Percentiles rank a stretch among this genome's conserved stretches.
Conservation (phyloP, 2,113 vertebrate genomes). For the Python bivittatus region DNA sequence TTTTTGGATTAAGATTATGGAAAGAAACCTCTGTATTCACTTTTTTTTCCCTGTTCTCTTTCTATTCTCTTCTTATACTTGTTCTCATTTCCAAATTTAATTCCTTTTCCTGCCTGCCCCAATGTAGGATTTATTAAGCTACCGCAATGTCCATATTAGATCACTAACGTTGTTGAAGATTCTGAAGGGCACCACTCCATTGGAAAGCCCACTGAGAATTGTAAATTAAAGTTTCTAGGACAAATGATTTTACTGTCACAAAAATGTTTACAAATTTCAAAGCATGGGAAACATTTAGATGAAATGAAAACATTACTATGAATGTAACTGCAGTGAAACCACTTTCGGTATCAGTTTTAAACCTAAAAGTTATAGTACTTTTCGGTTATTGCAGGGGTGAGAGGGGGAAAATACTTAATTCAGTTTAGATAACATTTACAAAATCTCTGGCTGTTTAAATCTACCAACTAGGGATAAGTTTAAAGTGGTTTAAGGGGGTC, state of each 20-base stretch:
- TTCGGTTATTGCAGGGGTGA: not conserved
- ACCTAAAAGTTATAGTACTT: not conserved
- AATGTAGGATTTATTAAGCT: not conserved
- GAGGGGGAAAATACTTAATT: not conserved
- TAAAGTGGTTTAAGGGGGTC: not conserved
- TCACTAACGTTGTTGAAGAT: not conserved
- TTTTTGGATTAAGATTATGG: not conserved
- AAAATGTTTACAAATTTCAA: not conserved
- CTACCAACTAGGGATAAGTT: no score
- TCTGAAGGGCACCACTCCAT: not conserved
- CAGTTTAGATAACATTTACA: not conserved
- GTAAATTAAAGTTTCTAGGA: not conserved
- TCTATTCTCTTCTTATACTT: not conserved
- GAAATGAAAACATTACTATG: not conserved
- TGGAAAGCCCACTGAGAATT: not conserved
- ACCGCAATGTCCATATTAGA: not conserved
- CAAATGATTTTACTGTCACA: not conserved
- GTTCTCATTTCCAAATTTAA: conserved; percentile 7
- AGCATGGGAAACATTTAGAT: not conserved
- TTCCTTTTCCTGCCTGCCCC: not conserved
- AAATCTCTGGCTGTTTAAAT: not conserved
- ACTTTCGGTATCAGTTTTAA: not conserved
- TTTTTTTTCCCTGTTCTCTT: not conserved
- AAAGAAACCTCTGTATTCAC: not conserved
- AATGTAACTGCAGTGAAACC: not conserved